phyloP scores from a whole-genome alignment of 1,140 invertebrate genomes.

The Drosophila truncata region DNA sequence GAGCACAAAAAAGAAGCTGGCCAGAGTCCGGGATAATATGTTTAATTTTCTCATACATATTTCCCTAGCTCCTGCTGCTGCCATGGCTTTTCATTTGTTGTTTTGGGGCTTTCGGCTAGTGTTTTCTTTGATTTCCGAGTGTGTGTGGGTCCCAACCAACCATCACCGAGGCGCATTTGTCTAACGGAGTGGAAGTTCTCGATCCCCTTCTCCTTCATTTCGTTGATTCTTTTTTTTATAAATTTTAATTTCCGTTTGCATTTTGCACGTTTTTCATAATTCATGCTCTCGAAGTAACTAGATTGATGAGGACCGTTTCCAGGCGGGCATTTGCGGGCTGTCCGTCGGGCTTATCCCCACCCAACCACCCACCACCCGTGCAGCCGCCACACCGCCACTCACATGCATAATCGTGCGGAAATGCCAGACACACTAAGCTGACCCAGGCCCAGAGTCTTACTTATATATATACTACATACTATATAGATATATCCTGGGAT shows the following conservation, averaged over 20 bases:
- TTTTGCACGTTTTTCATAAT: constrained; percentile 82
- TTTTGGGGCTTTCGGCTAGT: constrained; percentile 38
- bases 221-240: constrained; percentile 46
- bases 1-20: background rate
- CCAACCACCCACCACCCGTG: constrained; percentile 7
- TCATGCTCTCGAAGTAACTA: constrained; percentile 80
- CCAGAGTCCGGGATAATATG: constrained; percentile 54
- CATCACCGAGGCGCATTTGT: constrained; percentile 62
- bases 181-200: constrained; percentile 78
- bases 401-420: constrained; percentile 80
- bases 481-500: constrained; percentile 21
- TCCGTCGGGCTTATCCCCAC: constrained; percentile 57
- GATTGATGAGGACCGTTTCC: constrained; percentile 75
- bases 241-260: constrained; percentile 84
- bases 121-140: constrained; percentile 71
- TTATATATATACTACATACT: constrained; percentile 50
- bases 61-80: constrained; percentile 19
- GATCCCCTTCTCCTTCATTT: background rate
- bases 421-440: constrained; percentile 80
- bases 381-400: constrained; percentile 54
- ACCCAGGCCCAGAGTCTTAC: constrained; percentile 76
- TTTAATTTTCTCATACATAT: constrained; percentile 74
- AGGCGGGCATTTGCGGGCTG: constrained; percentile 42
- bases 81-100: constrained; percentile 25
- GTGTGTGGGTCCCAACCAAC: background rate